Percentiles rank a stretch among this genome's conserved stretches.
phyloP scores from a whole-genome alignment of 53 echinoderm and acorn worm species.

The Zoroaster sp. region DNA sequence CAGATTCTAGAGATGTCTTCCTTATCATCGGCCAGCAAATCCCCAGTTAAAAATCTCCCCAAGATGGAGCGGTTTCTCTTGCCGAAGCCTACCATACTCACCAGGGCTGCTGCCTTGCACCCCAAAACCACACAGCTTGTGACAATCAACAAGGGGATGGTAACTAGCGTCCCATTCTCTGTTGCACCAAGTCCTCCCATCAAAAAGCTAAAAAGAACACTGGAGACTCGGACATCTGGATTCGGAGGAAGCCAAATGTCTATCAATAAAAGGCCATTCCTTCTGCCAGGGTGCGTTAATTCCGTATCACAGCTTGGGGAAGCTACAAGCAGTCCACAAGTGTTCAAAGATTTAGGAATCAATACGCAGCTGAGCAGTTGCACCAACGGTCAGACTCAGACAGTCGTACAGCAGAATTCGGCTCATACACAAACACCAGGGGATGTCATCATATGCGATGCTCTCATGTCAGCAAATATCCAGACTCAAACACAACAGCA shows the following conservation, averaged over 20 bases:
- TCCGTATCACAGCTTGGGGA: background rate
- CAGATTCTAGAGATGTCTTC: background rate
- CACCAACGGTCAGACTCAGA: slow-evolving; percentile 35
- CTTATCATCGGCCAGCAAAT: background rate
- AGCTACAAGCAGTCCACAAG: background rate
- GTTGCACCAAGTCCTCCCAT: background rate
- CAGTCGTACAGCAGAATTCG: slow-evolving; percentile 9
- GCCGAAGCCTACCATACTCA: slow-evolving; percentile 48
- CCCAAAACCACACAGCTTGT: slow-evolving; percentile 44
- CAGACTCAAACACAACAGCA: slow-evolving; percentile 14
- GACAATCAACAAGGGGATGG: slow-evolving; percentile 43
- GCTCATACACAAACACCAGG: slow-evolving; percentile 62
- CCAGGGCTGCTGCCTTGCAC: slow-evolving; percentile 37
- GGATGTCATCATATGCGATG: slow-evolving; percentile 48
- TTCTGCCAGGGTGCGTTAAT: background rate
- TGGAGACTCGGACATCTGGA: background rate
- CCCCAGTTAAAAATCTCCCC: background rate
- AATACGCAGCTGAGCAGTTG: slow-evolving; percentile 10
- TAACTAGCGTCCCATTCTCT: slow-evolving; percentile 2
- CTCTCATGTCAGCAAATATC: slow-evolving; percentile 53
- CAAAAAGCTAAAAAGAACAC: background rate
- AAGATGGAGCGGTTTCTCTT: slow-evolving; percentile 21
- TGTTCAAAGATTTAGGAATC: slow-evolving; percentile 19
- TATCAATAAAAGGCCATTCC: background rate
- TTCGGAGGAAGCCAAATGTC: background rate